phyloP scores from a whole-genome alignment of 2,113 vertebrate species.

The Ammospiza nelsoni region DNA sequence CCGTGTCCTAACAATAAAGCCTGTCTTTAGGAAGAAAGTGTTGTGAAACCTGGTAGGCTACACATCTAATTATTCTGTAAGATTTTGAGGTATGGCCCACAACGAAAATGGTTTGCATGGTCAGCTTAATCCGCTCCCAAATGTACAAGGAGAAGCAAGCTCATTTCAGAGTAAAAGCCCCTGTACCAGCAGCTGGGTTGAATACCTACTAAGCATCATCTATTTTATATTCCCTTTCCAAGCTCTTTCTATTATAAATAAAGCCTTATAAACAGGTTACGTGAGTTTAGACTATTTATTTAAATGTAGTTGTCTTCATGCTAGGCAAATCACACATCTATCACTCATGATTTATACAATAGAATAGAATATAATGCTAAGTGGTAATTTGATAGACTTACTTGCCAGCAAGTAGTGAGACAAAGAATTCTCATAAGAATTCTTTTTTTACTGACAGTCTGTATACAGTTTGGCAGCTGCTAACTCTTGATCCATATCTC shows the following conservation, averaged over 20 bases:
- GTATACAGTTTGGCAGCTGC: background rate
- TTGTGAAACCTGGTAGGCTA: background rate
- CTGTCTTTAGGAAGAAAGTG: background rate
- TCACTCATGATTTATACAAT: background rate
- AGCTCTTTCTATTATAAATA: background rate
- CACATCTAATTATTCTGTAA: background rate
- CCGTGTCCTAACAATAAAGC: background rate
- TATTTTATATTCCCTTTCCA: background rate
- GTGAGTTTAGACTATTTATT: background rate
- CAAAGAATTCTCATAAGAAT: background rate
- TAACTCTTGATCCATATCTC: background rate
- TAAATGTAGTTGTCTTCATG: background rate
- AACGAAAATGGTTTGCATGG: background rate
- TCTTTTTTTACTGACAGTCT: slow-evolving; percentile 22
- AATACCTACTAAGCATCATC: background rate
- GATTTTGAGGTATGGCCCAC: background rate
- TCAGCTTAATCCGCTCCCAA: background rate
- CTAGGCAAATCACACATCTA: background rate
- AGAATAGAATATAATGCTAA: background rate
- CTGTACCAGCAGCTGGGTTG: background rate
- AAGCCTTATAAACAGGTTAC: background rate
- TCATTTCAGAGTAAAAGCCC: background rate
- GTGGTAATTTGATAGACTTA: background rate
- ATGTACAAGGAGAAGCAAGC: background rate
- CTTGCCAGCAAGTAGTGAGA: background rate